Evolutionary conservation across 1,140 invertebrate genomes (phyloP).

Genomic region (Oncopeltus fasciatus): DNA sequence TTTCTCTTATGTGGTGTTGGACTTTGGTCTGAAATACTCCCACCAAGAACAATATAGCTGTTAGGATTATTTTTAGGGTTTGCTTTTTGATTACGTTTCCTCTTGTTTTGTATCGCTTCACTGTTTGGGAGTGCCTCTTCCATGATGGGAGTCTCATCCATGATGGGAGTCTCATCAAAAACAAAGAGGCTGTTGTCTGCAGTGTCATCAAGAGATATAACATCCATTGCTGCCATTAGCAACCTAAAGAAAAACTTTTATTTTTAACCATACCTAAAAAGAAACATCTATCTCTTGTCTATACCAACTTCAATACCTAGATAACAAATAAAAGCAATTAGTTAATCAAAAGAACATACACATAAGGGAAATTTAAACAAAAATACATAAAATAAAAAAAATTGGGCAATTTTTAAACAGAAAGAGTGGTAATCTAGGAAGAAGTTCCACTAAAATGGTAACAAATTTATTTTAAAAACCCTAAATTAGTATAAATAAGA

Average conservation of each 20-base stretch:
- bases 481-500: too few species aligned
- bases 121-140: not conserved
- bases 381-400: too few species aligned
- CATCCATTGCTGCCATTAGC: not conserved
- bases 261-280: too few species aligned
- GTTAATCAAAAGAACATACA: too few species aligned
- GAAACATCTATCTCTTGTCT: too few species aligned
- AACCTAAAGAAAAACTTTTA: not conserved
- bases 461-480: too few species aligned
- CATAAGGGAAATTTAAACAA: too few species aligned
- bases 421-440: too few species aligned
- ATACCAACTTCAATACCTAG: too few species aligned
- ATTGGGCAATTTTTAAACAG: too few species aligned
- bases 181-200: not conserved
- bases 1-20: not conserved
- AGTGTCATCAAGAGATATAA: not conserved
- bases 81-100: not conserved
- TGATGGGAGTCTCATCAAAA: not conserved
- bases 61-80: not conserved
- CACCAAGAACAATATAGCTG: not conserved
- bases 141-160: not conserved
- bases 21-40: not conserved
- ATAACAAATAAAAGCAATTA: too few species aligned
- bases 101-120: not conserved
- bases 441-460: too few species aligned